Base-by-base conservation (phyloP, 2,888 invertebrate species). In the Dexiosoma caninum region DNA sequence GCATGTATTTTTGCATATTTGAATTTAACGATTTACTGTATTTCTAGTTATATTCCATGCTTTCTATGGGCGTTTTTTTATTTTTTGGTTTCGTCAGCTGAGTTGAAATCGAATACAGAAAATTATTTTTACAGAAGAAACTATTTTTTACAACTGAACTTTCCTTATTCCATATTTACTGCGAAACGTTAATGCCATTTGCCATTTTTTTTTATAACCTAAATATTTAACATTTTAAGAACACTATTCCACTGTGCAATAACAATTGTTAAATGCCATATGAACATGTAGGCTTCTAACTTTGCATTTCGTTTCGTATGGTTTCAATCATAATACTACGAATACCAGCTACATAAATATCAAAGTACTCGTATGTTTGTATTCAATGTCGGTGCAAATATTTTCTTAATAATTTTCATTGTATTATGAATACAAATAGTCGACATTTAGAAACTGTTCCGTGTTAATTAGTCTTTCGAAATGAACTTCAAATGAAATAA, bases 361-460 rank as follows among this genome's bases (percentile, higher is more conserved):
- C 1, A 32, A 14, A 10, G 16, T 42, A 60, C 14, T n/a, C n/a
- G 12, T 27, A 12, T 37, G 5, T 10, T 12, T 46, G 27, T 59
- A 49, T 9, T 12, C 3, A 62, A n/a, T n/a, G n/a, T n/a, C n/a
- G n/a, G n/a, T n/a, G n/a, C n/a, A n/a, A n/a, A n/a, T n/a, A n/a
- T n/a, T n/a, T n/a, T n/a, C n/a, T 64, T 55, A 64, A 59, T 67
- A 67, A 67, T 51, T 75, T 66, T 53, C 60, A 44, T 44, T 8
- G 14, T 40, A 51, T 37, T 14, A 70, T 40, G 9, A 10, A 35
- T 37, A 5, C 53, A 23, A 27, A 49, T 35, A 9, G 44, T 60
- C 67, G 62, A 62, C 55, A 62, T 69, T 55, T 53, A 69, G 69
- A 55, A 46, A 62, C 32, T 76, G 74, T 79, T 79, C 79, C 74